A percentile compares a stretch with the other conserved stretches of the same genome.
These are phyloP conservation scores for Arctocebus calabarensis DNA, from an alignment of 2,797 vertebrate species.

Conservation along the genomic window DNA sequence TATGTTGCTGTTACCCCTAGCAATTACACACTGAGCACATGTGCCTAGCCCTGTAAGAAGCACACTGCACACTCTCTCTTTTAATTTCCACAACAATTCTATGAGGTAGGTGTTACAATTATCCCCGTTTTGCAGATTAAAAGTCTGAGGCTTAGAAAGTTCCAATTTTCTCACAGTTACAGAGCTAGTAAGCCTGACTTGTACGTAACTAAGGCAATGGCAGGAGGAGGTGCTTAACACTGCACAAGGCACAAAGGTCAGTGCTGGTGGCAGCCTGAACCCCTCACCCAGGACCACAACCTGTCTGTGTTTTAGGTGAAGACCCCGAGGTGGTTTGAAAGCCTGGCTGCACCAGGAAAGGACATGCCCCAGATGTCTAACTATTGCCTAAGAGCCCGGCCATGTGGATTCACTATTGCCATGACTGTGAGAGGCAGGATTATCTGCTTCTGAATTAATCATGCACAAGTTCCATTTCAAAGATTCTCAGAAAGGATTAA, in stretches of 20 bases:
- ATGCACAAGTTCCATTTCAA: neutral
- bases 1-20: neutral
- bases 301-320: neutral
- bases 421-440: neutral
- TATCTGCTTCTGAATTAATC: neutral
- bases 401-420: too few relatives aligned
- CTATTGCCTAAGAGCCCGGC: neutral
- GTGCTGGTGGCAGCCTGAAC: neutral
- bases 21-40: too few relatives aligned
- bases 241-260: fast-evolving
- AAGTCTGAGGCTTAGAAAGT: neutral
- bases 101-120: neutral
- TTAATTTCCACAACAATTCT: neutral
- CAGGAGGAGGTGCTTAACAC: too few relatives aligned
- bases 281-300: too few relatives aligned
- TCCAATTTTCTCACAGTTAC: neutral
- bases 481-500: neutral
- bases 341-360: fast-evolving
- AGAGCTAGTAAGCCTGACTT: neutral
- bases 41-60: neutral
- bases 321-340: neutral
- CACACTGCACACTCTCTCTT: fast-evolving
- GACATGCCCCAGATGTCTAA: fast-evolving
- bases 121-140: neutral
- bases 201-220: neutral